These are phyloP conservation scores for Belgica antarctica DNA, from an alignment of 2,888 invertebrate species.

Conservation along the genomic window DNA sequence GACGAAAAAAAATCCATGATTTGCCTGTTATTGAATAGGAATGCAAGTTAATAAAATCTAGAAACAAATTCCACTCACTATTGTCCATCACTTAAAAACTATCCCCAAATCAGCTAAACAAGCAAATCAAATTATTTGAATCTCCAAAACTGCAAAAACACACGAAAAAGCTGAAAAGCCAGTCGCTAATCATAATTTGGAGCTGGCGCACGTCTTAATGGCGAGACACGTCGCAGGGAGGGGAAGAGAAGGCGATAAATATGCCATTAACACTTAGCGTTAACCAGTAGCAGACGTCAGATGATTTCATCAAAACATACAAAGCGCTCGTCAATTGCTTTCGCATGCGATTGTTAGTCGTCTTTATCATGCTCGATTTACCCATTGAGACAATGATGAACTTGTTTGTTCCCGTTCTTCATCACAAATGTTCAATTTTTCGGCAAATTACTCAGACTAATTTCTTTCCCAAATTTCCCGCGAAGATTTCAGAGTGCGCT, in stretches of 20 bases:
- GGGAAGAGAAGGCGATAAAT: conserved; percentile 11
- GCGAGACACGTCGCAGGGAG: conserved; percentile 29
- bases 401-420: background rate
- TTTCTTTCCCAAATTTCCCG: conserved; percentile 12
- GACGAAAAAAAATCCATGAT: no score
- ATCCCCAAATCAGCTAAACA: no score
- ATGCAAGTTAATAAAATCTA: background rate
- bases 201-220: conserved; percentile 17
- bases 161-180: background rate
- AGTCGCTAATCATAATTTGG: conserved; percentile 22
- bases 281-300: conserved; percentile 10
- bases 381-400: conserved; percentile 8
- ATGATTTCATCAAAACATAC: background rate
- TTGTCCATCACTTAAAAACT: no score
- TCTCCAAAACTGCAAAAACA: no score
- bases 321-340: background rate
- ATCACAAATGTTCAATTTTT: background rate
- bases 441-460: background rate
- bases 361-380: conserved; percentile 7
- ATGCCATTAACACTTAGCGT: conserved; percentile 31
- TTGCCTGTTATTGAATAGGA: no score
- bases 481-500: conserved; percentile 54
- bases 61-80: no score
- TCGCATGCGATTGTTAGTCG: no score
- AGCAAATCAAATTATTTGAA: no score